A percentile compares a stretch with the other conserved stretches of the same genome.
phyloP scores from a whole-genome alignment of 1,140 invertebrate species.

The Sitobion miscanthi region DNA sequence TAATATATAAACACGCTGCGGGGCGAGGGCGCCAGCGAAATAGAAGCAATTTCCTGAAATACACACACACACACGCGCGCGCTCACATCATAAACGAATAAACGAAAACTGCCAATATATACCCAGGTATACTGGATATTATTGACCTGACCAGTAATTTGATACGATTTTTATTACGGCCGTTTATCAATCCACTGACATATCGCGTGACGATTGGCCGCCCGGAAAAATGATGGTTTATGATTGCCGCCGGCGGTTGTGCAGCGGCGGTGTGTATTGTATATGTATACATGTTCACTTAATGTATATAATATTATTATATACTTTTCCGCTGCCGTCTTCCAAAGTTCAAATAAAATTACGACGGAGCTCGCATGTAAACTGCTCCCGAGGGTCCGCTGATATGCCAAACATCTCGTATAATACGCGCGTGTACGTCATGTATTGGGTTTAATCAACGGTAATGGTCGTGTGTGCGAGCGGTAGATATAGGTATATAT shows the following conservation, averaged over 20 bases:
- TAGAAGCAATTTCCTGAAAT: conserved; percentile 40
- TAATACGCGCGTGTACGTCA: neutral
- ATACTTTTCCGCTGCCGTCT: neutral
- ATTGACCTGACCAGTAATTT: conserved; percentile 34
- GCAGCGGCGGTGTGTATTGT: no score
- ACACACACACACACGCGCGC: neutral
- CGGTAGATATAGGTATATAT: no score
- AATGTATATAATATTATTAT: neutral
- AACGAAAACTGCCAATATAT: neutral
- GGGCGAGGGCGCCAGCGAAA: neutral
- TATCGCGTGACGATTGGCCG: conserved; percentile 54
- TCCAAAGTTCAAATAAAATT: conserved; percentile 51
- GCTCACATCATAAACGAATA: neutral
- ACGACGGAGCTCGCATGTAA: conserved; percentile 46
- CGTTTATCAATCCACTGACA: conserved; percentile 50
- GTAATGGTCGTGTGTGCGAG: conserved; percentile 24
- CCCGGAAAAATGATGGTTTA: conserved; percentile 35
- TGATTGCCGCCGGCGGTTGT: neutral
- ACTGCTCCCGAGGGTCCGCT: conserved; percentile 44
- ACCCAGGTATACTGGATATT: neutral
- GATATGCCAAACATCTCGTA: conserved; percentile 22
- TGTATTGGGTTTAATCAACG: conserved; percentile 49
- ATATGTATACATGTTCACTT: neutral
- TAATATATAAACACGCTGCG: neutral
- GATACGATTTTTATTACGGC: conserved; percentile 56